A percentile compares a stretch with the other conserved stretches of the same genome.
phyloP scores from a whole-genome alignment of 2,113 vertebrate species.

The Gopherus flavomarginatus region DNA sequence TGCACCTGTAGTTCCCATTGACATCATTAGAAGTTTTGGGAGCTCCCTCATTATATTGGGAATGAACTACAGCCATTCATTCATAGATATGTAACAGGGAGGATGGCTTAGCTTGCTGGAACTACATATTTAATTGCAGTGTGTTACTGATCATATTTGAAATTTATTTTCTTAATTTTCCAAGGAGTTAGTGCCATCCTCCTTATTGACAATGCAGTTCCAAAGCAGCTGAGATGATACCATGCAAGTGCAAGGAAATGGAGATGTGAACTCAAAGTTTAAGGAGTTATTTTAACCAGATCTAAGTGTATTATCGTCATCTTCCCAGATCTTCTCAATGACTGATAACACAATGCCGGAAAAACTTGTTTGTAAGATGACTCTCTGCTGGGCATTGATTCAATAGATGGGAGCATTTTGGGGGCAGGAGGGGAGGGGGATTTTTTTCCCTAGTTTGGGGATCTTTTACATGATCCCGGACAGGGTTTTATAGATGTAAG shows the following conservation, averaged over 20 bases:
- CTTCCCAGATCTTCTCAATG: neutral
- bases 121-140: neutral
- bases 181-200: neutral
- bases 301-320: no score
- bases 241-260: neutral
- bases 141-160: neutral
- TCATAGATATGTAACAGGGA: neutral
- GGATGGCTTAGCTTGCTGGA: neutral
- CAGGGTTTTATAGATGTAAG: neutral
- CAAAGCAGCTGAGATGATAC: neutral
- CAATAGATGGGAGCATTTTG: neutral
- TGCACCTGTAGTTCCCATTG: neutral
- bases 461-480: neutral
- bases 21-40: neutral
- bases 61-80: neutral
- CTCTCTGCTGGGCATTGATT: neutral
- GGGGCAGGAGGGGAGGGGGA: no score
- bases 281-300: neutral
- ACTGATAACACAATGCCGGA: neutral
- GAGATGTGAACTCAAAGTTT: neutral
- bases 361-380: neutral
- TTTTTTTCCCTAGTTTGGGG: neutral
- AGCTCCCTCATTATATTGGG: neutral
- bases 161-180: neutral
- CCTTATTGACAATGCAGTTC: neutral